Evolutionary conservation across 2,797 vertebrate species (phyloP), one percentile per base, ranked within the genome.

Genomic region (Molossus alvarezi): DNA sequence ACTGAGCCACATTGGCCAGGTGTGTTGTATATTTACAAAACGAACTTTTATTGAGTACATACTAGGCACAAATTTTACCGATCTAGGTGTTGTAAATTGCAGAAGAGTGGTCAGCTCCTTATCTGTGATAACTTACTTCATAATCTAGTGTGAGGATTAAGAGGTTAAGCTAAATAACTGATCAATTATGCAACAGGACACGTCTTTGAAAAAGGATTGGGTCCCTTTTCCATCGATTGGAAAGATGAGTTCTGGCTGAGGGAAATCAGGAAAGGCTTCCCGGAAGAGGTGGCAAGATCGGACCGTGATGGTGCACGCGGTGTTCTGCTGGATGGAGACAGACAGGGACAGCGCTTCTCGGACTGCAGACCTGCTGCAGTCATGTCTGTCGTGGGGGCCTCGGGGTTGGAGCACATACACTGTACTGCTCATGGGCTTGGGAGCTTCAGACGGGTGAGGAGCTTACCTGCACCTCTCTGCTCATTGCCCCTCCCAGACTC

Each of bases 181-280:
- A 77, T 60, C 62, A 83, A 73, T 17, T 62, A 2, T 33, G 9
- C 27, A 65, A 9, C 11, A 9, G 67, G 48, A 64, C 7, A 17
- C 48, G 20, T 91, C 53, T 93, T 81, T 91, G 88, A 58, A 93
- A 51, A 94, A 23, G 58, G 21, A 51, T 33, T 45, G 33, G 18
- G 53, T 67, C 17, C 41, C 41, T 45, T 45, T 45, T 45, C 41
- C 7, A 51, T 37, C 45, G 37, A 0, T 18, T 94, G n/a, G 18
- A 73, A 65, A 82, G 79, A 72, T 53, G 81, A 73, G 88, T 48
- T 88, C 83, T 69, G 90, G 58, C 37, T 80, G 55, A 75, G 57
- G 57, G 81, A 85, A 96, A 89, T 87, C 72, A 60, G 53, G 73
- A 86, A 87, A 79, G 87, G 27, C 37, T 90, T 80, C 72, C 2